A percentile compares a stretch with the other conserved stretches of the same genome.
Evolutionary conservation across 1,140 invertebrate species (phyloP).

Genomic region (Drosophila aff.): DNA sequence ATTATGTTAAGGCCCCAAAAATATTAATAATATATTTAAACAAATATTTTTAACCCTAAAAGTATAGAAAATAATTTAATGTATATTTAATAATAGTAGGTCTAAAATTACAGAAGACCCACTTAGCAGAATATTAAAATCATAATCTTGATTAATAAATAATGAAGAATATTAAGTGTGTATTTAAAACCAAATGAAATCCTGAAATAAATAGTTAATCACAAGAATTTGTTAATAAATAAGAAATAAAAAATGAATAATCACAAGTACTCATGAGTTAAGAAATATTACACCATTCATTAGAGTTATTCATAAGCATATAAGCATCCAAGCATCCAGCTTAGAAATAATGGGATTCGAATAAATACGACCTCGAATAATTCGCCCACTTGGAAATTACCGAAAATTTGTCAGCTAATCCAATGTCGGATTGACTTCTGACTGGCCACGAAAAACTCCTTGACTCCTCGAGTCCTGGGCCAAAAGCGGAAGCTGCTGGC

Average conservation of each 20-base stretch:
- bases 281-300: background rate
- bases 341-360: slow-evolving; percentile 51
- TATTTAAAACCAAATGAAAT: background rate
- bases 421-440: slow-evolving; percentile 48
- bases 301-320: slow-evolving; percentile 10
- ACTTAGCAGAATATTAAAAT: background rate
- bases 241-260: background rate
- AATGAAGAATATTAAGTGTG: too few relatives aligned
- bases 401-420: slow-evolving; percentile 64
- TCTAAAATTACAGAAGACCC: too few relatives aligned
- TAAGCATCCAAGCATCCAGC: background rate
- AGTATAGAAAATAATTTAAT: too few relatives aligned
- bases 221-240: background rate
- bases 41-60: too few relatives aligned
- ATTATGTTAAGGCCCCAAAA: too few relatives aligned
- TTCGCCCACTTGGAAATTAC: slow-evolving; percentile 26
- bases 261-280: background rate
- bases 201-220: background rate
- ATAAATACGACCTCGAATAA: slow-evolving; percentile 43
- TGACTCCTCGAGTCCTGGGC: slow-evolving; percentile 29
- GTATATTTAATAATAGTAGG: background rate
- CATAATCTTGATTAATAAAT: background rate
- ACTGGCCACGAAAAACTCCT: slow-evolving; percentile 18
- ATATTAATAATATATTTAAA: too few relatives aligned
- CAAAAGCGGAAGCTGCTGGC: slow-evolving; percentile 63